Conservation (phyloP, 2,888 invertebrate genomes). For the Arge pagana region DNA sequence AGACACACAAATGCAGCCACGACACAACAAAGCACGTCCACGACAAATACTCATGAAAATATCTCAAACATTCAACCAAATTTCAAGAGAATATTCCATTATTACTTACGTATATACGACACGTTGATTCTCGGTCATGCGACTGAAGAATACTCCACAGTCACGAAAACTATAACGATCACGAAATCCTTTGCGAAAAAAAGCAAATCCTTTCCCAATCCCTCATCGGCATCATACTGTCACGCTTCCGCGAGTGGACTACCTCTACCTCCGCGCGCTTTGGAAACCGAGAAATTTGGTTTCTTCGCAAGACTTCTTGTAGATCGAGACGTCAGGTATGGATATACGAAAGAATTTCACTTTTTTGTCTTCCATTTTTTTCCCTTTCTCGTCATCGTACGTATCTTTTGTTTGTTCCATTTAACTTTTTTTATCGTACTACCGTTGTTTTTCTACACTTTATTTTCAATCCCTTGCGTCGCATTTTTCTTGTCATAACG, state of each 20-base stretch:
- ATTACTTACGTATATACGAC: conserved; percentile 36
- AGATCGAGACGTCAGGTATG: no score
- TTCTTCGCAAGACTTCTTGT: no score
- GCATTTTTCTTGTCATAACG: no score
- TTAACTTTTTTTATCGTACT: no score
- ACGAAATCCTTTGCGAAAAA: neutral
- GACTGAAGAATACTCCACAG: conserved; percentile 12
- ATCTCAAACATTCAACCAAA: neutral
- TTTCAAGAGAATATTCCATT: neutral
- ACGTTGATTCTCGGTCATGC: conserved; percentile 45
- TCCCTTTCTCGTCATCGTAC: no score
- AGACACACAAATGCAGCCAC: conserved; percentile 24
- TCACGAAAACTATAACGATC: conserved; percentile 11
- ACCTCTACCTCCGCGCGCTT: conserved; percentile 8
- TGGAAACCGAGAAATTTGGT: conserved; percentile 5
- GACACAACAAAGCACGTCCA: conserved; percentile 18
- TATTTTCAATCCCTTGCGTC: no score
- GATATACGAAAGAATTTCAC: no score
- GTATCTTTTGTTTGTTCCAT: no score
- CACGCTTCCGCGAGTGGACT: conserved; percentile 17
- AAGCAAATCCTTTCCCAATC: neutral
- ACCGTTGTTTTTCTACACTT: no score
- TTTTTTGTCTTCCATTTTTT: no score
- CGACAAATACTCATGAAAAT: conserved; percentile 7
- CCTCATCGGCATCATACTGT: conserved; percentile 10